Evolutionary conservation across 1,140 invertebrate genomes (phyloP).

Genomic region (Parasteatoda tepidariorum): DNA sequence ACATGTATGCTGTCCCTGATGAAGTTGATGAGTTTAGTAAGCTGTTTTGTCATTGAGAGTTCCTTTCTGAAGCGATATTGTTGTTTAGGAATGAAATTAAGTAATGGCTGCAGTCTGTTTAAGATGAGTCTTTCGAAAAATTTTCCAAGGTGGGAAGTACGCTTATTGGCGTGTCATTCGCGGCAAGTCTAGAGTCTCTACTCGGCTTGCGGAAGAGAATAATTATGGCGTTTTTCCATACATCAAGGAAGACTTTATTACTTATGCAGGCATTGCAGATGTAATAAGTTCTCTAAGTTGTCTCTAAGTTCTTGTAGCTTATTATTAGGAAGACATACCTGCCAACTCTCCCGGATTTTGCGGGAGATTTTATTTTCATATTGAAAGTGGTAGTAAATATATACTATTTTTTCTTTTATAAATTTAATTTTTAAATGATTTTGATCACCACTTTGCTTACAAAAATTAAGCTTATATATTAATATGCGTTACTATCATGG

Average conservation of each 20-base stretch:
- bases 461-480: no score
- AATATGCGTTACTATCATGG: no score
- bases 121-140: not conserved
- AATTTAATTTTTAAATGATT: no score
- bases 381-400: no score
- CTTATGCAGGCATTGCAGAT: not conserved
- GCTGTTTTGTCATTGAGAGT: not conserved
- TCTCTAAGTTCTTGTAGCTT: not conserved
- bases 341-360: no score
- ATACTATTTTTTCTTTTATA: no score
- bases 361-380: no score
- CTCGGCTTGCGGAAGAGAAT: conserved; percentile 14
- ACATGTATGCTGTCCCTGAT: not conserved
- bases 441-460: no score
- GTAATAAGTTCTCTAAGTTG: no score
- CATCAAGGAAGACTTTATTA: not conserved
- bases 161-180: conserved; percentile 32
- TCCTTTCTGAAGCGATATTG: conserved; percentile 29
- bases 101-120: not conserved
- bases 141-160: not conserved
- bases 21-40: not conserved
- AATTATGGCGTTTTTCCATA: conserved; percentile 7
- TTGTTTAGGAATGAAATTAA: not conserved
- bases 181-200: not conserved
- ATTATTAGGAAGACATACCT: not conserved